These are phyloP conservation scores for Glaucidium brasilianum DNA, from an alignment of 2,113 vertebrate genomes.

Conservation along the genomic window DNA sequence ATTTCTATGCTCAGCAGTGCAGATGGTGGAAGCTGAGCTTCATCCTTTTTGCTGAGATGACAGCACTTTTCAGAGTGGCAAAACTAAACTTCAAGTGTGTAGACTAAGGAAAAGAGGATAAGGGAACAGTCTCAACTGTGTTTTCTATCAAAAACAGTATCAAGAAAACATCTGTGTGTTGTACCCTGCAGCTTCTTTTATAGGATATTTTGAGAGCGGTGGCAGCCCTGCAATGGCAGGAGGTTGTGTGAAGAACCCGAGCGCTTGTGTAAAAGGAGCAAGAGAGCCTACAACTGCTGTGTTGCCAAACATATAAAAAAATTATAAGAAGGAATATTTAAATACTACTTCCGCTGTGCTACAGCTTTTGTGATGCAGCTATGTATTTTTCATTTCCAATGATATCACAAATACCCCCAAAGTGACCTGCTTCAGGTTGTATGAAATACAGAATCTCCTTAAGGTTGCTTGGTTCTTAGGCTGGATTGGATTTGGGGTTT, in stretches of 20 bases:
- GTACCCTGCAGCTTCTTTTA: not conserved
- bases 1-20: not conserved
- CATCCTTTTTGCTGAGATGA: not conserved
- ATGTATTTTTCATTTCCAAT: not conserved
- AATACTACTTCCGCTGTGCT: not conserved
- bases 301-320: not conserved
- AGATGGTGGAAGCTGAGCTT: not conserved
- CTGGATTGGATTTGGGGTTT: not conserved
- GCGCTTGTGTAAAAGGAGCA: not conserved
- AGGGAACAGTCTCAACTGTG: not conserved
- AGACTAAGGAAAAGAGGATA: not conserved
- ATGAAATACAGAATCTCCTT: not conserved
- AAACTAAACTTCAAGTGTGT: not conserved
- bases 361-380: not conserved
- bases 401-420: not conserved
- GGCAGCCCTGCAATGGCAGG: not conserved
- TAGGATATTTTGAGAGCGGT: not conserved
- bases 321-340: not conserved
- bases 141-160: not conserved
- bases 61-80: not conserved
- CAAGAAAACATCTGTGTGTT: not conserved
- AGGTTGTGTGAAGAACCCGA: not conserved
- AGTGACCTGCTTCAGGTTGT: not conserved
- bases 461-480: not conserved
- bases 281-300: not conserved